Base-by-base conservation (phyloP, 92 coral and sea anemone genomes). In the Porites divaricata region DNA sequence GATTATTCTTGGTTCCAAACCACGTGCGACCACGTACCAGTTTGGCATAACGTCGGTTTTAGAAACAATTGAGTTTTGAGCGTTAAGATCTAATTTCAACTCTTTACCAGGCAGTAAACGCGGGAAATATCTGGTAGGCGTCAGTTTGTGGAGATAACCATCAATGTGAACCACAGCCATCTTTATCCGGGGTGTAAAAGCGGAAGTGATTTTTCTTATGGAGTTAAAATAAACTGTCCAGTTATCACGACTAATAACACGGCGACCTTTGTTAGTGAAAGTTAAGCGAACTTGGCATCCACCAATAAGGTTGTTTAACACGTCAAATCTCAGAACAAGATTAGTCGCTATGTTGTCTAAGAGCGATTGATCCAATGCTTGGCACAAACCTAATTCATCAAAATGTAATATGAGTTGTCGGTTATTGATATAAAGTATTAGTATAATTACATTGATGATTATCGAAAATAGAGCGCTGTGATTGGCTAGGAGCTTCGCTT, bases 1-100 rank as follows among this genome's bases (percentile, higher is more conserved):
- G 48, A 95, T 80, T 14, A 93, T 89, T 13, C 88, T 90, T 28
- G 98, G 95, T 85, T 89, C 79, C 89, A 95, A 88, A 12, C 95
- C 93, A 4, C 45, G 84, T 21, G 92, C 93, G 78, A 93, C 84
- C 45, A 95, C 85, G 70, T 93, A 95, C 96, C 92, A 91, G 85
- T 93, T 95, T 3, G 96, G 96, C 98, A 95, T 95, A 81, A 93
- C 95, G 91, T 95, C 98, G 63, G 98, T 95, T 77, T 86, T 93
- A 21, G 98, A 83, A 6, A 93, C 92, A 49, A 90, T 85, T 72
- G 82, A 78, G 63, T 21, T 11, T 56, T 71, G 75, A 45, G 90
- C 64, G 28, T 70, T 59, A 22, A 93, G 79, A 67, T 77, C 80
- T 24, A 90, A 67, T 79, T 85, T 19, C 5, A 74, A n/a, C 8